These are phyloP conservation scores for Osmerus mordax DNA, from an alignment of 2,113 vertebrate species.

Conservation along the genomic window DNA sequence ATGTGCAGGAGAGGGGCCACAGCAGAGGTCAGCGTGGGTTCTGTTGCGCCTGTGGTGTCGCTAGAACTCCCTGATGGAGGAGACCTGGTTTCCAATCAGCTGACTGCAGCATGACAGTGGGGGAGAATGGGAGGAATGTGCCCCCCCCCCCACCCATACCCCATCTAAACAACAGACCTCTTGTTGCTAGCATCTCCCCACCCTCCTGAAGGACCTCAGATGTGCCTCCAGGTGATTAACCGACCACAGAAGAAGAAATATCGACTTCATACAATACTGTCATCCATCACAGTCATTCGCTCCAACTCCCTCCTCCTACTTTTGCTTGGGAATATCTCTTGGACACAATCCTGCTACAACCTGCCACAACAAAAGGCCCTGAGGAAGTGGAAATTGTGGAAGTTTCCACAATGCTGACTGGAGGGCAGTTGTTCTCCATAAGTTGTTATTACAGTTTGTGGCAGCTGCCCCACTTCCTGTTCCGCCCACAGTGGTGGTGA, in stretches of 20 bases:
- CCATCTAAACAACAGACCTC: conserved; percentile 52
- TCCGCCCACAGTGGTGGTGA: neutral
- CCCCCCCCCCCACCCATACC: conserved; percentile 51
- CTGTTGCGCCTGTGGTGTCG: conserved; percentile 11
- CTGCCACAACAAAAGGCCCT: too few species aligned
- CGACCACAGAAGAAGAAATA: neutral
- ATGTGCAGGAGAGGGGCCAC: too few species aligned
- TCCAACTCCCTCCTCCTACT: neutral
- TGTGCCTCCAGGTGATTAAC: neutral
- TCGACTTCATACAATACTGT: neutral
- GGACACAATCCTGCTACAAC: too few species aligned
- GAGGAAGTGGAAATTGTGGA: neutral
- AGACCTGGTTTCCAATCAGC: conserved; percentile 60
- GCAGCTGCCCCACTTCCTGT: conserved; percentile 5
- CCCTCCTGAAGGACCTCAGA: neutral
- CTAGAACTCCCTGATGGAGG: conserved; percentile 48
- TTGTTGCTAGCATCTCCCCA: conserved; percentile 40
- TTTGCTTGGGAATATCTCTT: neutral
- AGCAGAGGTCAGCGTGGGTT: neutral
- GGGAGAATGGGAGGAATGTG: conserved; percentile 69
- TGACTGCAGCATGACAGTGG: conserved; percentile 69
- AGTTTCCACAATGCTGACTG: neutral
- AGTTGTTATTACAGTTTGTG: conserved; percentile 1
- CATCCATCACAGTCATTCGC: neutral
- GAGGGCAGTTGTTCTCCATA: neutral